Base-by-base conservation (phyloP, 2,113 vertebrate species). In the Menidia beryllina region DNA sequence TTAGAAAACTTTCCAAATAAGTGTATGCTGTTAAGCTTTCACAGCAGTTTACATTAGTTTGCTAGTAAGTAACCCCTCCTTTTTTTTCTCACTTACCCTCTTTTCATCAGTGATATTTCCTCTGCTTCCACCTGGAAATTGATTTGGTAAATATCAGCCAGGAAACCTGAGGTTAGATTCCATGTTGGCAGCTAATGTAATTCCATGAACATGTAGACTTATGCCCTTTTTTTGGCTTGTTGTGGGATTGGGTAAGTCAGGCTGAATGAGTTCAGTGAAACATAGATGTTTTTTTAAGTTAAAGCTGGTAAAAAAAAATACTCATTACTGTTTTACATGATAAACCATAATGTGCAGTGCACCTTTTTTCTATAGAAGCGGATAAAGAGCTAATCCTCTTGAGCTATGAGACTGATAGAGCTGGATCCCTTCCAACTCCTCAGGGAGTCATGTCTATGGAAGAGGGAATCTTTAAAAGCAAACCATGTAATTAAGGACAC, bases 321-420 rank as follows among this genome's bases (percentile, higher is more conserved):
- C 68, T 71, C 57, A 36, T 30, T 59, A 48, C 52, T 71, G 47
- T 45, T 58, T 65, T 52, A 36, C 62, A 85, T 84, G 79, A 81
- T 58, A 66, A 79, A 53, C 63, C 77, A 77, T 64, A 83, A 82
- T 82, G 62, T 50, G 25, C 47, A 53, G 47, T 84, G 76, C 73
- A 81, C 70, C 45, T 67, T 63, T 66, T 82, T 77, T 81, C 73
- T 72, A 69, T 83, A 66, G 66, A 77, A 79, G 73, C 53, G 72
- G 84, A 85, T 83, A 78, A 88, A 85, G 75, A 73, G 55, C 54
- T 76, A 84, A 86, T 86, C 81, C 75, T 81, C 75, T 85, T 81
- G 77, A 80, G 71, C 74, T 39, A 64, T 82, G 77, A 79, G 78
- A 79, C 81, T 81, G 69, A 82, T 83, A 55, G 78, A 19, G 71